Conservation (phyloP, 2,113 vertebrate species). For the Epinephelus lanceolatus region DNA sequence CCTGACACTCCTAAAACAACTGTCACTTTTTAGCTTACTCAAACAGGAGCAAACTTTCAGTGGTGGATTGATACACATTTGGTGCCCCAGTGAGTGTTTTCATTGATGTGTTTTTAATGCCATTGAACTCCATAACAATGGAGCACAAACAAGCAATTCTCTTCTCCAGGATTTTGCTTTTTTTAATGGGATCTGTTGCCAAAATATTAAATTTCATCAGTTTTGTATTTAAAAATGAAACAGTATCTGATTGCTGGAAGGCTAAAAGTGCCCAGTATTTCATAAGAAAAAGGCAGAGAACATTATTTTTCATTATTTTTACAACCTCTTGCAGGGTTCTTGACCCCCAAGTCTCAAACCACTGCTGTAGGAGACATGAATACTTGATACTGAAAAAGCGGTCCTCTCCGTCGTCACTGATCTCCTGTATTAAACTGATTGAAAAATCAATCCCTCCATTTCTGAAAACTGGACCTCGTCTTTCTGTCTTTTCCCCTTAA, state of each 20-base stretch:
- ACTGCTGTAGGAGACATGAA: neutral
- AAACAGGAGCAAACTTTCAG: too few relatives aligned
- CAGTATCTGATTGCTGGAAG: neutral
- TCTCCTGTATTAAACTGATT: neutral
- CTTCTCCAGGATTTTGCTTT: neutral
- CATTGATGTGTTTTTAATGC: too few relatives aligned
- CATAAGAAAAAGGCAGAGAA: neutral
- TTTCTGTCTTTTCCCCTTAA: neutral
- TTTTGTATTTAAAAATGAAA: neutral
- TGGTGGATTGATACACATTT: too few relatives aligned
- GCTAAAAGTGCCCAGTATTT: neutral
- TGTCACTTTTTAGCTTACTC: too few relatives aligned
- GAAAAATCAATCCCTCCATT: neutral
- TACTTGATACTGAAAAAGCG: neutral
- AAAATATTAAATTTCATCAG: neutral
- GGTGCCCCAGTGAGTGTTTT: too few relatives aligned
- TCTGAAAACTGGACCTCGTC: neutral
- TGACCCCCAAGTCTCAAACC: neutral
- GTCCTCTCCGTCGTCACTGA: neutral
- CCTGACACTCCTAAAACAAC: too few relatives aligned
- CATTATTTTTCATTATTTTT: neutral
- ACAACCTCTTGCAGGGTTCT: neutral
- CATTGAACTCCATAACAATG: too few relatives aligned
- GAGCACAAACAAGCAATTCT: too few relatives aligned
- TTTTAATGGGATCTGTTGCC: neutral